phyloP scores from a whole-genome alignment of 2,888 invertebrate species.

The Epinotia brunnichana region DNA sequence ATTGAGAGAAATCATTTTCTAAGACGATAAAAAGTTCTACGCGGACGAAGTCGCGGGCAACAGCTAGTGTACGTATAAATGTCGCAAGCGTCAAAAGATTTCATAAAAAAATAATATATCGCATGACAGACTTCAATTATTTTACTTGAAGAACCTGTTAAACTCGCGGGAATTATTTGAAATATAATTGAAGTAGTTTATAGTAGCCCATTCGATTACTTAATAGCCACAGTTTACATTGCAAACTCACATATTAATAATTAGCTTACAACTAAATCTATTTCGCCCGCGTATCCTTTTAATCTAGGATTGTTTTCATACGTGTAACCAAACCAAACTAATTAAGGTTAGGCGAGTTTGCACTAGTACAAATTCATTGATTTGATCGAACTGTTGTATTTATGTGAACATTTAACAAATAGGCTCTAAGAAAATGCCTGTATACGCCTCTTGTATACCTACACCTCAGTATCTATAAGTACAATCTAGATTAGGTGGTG shows the following conservation, averaged over 20 bases:
- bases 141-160: slow-evolving; percentile 18
- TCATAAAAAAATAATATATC: slow-evolving; percentile 53
- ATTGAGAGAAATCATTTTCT: too few species aligned
- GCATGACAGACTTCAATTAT: slow-evolving; percentile 46
- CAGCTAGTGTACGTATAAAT: slow-evolving; percentile 62
- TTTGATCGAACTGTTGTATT: neutral
- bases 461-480: neutral
- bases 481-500: neutral
- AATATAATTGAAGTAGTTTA: slow-evolving; percentile 43
- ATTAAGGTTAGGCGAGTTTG: slow-evolving; percentile 6
- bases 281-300: slow-evolving; percentile 56
- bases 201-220: slow-evolving; percentile 50
- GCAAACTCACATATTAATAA: slow-evolving; percentile 33
- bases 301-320: slow-evolving; percentile 41
- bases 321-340: slow-evolving; percentile 32
- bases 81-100: slow-evolving; percentile 65
- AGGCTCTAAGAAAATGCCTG: neutral
- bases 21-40: too few species aligned
- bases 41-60: too few species aligned
- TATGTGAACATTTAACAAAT: neutral
- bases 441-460: neutral
- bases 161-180: slow-evolving; percentile 6
- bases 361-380: neutral
- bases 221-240: slow-evolving; percentile 47
- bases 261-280: slow-evolving; percentile 47